phyloP scores from a whole-genome alignment of 2,113 vertebrate genomes.

The Eolophus roseicapilla region DNA sequence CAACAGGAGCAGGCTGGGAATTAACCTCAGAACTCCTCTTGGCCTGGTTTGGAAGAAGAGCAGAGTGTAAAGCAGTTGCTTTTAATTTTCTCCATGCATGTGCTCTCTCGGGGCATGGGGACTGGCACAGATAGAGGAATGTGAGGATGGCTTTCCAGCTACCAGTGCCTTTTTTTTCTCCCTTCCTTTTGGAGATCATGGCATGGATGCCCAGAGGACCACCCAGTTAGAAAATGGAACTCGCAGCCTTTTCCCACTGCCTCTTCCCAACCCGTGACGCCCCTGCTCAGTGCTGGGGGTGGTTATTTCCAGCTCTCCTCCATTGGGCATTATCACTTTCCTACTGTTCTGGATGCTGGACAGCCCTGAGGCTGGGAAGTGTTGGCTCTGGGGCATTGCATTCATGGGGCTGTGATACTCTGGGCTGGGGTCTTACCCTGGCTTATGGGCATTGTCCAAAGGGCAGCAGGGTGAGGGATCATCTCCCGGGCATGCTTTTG shows the following conservation, averaged over 20 bases:
- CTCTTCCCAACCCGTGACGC: neutral
- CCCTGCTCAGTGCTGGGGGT: neutral
- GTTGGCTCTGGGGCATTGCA: neutral
- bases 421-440: neutral
- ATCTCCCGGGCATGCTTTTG: neutral
- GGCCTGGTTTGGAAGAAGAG: slow-evolving; percentile 47
- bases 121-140: slow-evolving; percentile 63
- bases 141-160: slow-evolving; percentile 14
- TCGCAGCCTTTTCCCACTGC: neutral
- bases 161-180: neutral
- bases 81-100: slow-evolving; percentile 45
- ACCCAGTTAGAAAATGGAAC: slow-evolving; percentile 25
- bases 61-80: slow-evolving; percentile 17
- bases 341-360: neutral
- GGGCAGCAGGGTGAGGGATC: neutral
- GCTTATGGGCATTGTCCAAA: neutral
- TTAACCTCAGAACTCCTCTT: neutral
- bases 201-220: slow-evolving; percentile 51
- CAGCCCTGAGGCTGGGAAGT: neutral
- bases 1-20: neutral
- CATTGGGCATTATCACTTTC: neutral
- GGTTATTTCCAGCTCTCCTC: neutral
- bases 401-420: neutral
- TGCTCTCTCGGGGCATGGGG: neutral
- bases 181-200: neutral